A percentile compares a stretch with the other conserved stretches of the same genome.
These are phyloP conservation scores for Acyrthosiphon pisum DNA, from an alignment of 1,140 invertebrate genomes.

Conservation along the genomic window DNA sequence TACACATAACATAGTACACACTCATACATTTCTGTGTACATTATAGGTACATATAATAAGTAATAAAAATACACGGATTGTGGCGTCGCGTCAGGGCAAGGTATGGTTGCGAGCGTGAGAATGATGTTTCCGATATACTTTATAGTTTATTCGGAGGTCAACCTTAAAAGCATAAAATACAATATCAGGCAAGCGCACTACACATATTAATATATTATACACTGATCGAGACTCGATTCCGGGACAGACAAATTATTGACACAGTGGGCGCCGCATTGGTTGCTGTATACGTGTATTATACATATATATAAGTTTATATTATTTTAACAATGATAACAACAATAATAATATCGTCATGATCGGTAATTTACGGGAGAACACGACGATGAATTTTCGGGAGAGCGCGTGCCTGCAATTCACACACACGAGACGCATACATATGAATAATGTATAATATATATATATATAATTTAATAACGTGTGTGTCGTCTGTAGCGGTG, in stretches of 20 bases:
- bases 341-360: neutral
- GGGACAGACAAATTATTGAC: conserved; percentile 51
- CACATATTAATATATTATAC: neutral
- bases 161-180: neutral
- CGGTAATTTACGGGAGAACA: conserved; percentile 29
- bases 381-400: neutral
- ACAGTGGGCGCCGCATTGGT: neutral
- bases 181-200: neutral
- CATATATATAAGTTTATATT: too few species aligned
- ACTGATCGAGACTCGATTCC: conserved; percentile 36
- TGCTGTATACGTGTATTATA: neutral
- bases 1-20: neutral
- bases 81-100: neutral
- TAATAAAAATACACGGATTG: neutral
- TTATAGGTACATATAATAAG: neutral
- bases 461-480: neutral
- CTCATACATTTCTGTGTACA: neutral
- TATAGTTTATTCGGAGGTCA: conserved; percentile 15
- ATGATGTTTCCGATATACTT: conserved; percentile 14
- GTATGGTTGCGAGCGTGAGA: neutral
- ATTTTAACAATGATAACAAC: neutral
- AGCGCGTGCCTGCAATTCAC: too few species aligned
- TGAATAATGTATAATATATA: neutral
- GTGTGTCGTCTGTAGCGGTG: neutral
- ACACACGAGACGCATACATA: neutral